Evolutionary conservation across 1,140 invertebrate species (phyloP).

Genomic region (Acyrthosiphon pisum): DNA sequence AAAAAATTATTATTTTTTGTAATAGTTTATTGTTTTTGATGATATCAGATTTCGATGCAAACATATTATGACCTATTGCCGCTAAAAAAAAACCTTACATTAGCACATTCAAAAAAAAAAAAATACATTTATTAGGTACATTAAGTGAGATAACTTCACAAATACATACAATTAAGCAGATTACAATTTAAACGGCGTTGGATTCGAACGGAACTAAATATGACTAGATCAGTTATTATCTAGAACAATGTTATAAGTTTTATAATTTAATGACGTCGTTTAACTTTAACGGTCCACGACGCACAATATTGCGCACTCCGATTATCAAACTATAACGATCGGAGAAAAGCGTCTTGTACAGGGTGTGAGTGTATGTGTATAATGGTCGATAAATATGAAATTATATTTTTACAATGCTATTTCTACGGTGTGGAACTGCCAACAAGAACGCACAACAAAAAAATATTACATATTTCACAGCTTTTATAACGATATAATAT

Average conservation of each 20-base stretch:
- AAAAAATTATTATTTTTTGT: background rate
- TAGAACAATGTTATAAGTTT: background rate
- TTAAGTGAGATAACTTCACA: background rate
- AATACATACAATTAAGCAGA: background rate
- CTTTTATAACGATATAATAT: background rate
- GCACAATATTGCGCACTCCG: background rate
- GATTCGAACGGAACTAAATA: background rate
- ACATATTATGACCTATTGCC: background rate
- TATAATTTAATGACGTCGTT: background rate
- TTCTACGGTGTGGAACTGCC: background rate
- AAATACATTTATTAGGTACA: background rate
- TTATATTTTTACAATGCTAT: background rate
- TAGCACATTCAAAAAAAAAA: background rate
- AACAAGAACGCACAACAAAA: background rate
- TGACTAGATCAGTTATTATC: background rate
- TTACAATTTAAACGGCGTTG: background rate
- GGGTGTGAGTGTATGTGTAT: background rate
- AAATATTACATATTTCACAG: background rate
- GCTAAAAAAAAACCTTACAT: background rate
- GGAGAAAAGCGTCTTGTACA: background rate
- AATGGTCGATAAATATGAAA: background rate
- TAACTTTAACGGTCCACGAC: background rate
- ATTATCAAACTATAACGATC: background rate
- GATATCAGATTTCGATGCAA: background rate
- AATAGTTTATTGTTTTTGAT: background rate